Conservation (phyloP, 92 coral and sea anemone genomes). For the Epizoanthus ramosus region DNA sequence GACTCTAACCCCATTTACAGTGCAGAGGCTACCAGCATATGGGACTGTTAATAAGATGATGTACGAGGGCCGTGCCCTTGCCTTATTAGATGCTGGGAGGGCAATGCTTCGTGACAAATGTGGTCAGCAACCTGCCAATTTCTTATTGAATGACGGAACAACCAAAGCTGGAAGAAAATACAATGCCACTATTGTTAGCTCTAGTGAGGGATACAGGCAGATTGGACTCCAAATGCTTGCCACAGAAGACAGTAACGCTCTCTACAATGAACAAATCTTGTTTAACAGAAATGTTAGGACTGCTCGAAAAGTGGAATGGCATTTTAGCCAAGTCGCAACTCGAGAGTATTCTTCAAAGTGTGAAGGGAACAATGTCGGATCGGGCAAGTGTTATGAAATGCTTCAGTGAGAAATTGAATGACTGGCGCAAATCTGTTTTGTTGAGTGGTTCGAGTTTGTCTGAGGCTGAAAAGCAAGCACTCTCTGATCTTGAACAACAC, state of each 20-base stretch:
- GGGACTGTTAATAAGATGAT: no score
- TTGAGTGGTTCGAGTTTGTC: background rate
- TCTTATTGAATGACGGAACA: conserved; percentile 30
- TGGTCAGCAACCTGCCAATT: background rate
- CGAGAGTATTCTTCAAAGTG: background rate
- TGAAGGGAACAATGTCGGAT: conserved; percentile 5
- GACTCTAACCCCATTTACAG: no score
- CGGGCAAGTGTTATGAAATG: conserved; percentile 19
- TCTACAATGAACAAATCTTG: background rate
- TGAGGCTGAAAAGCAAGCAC: background rate
- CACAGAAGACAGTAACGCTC: conserved; percentile 1
- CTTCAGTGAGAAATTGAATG: background rate
- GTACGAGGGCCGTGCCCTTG: no score
- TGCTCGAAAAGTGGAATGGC: no score
- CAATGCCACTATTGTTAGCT: conserved; percentile 19
- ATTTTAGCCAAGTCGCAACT: background rate
- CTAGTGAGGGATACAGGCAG: conserved; percentile 13
- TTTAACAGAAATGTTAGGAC: background rate
- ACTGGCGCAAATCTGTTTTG: background rate
- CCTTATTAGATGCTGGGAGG: conserved; percentile 20
- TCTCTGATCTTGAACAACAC: background rate
- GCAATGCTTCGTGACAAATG: background rate
- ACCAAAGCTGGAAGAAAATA: conserved; percentile 8
- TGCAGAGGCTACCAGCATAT: no score
- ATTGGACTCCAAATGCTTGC: conserved; percentile 7